phyloP scores from a whole-genome alignment of 2,888 invertebrate species.

The Dioctria rufipes region DNA sequence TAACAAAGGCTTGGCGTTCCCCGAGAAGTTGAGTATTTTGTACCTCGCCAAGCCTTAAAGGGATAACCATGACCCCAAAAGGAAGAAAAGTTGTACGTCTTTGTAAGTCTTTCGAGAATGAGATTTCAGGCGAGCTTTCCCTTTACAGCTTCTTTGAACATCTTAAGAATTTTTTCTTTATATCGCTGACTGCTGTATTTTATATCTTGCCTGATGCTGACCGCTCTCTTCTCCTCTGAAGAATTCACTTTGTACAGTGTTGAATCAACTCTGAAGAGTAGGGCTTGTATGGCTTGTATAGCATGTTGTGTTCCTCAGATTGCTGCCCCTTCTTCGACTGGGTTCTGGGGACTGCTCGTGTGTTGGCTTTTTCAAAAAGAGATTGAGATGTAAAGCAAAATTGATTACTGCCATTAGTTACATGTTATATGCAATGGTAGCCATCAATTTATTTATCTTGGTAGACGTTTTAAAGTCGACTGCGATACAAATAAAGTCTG shows the following conservation, averaged over 20 bases:
- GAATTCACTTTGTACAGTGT: slow-evolving; percentile 28
- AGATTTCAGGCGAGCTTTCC: slow-evolving; percentile 43
- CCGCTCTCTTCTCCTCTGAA: slow-evolving; percentile 2
- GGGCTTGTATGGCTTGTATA: slow-evolving; percentile 30
- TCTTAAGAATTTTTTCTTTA: slow-evolving; percentile 47
- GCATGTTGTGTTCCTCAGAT: slow-evolving; percentile 34
- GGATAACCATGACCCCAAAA: slow-evolving; percentile 41
- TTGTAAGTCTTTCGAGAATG: slow-evolving; percentile 45
- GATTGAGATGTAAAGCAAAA: slow-evolving; percentile 73
- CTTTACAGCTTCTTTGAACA: slow-evolving; percentile 7
- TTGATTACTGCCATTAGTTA: slow-evolving; percentile 73
- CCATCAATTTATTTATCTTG: slow-evolving; percentile 73
- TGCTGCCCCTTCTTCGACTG: slow-evolving; percentile 13
- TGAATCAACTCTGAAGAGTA: slow-evolving; percentile 21
- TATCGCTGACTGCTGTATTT: slow-evolving; percentile 34
- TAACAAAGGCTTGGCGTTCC: slow-evolving; percentile 39
- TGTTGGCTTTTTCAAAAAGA: slow-evolving; percentile 65
- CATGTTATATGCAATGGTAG: slow-evolving; percentile 73
- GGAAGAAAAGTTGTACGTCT: slow-evolving; percentile 18
- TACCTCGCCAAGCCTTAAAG: slow-evolving; percentile 17
- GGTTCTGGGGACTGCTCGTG: slow-evolving; percentile 29
- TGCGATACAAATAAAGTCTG: slow-evolving; percentile 26
- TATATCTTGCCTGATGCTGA: slow-evolving; percentile 18
- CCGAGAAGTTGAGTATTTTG: slow-evolving; percentile 25
- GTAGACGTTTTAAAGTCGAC: slow-evolving; percentile 67